Evolutionary conservation across 2,797 vertebrate genomes (phyloP), one percentile per base, ranked within the genome.

Genomic region (Pygocentrus nattereri): DNA sequence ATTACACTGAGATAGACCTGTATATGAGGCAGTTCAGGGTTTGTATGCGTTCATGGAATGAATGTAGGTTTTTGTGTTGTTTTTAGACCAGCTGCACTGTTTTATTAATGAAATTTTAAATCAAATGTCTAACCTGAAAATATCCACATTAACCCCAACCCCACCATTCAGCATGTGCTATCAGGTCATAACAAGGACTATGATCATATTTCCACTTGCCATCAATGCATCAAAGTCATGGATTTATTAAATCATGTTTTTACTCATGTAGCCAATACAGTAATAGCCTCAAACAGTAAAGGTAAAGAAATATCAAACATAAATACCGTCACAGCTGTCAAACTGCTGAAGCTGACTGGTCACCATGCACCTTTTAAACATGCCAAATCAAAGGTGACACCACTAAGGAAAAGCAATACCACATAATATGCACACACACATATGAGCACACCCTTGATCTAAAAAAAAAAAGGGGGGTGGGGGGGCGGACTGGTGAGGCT

Each of bases 321-420:
- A 16, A 78, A n/a, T 56, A 71, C 30, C 59, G 54, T 75, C 84
- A 82, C 54, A 79, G 58, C 68, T 79, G 78, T 54, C 30, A 41
- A 47, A 69, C 67, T 44, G 23, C 74, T 64, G 47, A 71, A 30
- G 47, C 23, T 67, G 49, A 70, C 16, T 82, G 74, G 67, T 72
- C 74, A 72, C n/a, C 16, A 30, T 30, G 52, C 34, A 64, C 56
- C 31, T 44, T 58, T 41, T 31, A 65, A 71, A 59, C 68, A 73
- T 56, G 38, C 49, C 50, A 65, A 58, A 82, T 74, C 61, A 73
- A 59, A 72, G 54, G 49, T 69, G 72, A 74, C 52, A 74, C 71
- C 31, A 58, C 52, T 13, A 59, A 44, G 34, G n/a, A 59, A 74
- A 38, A 16, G 19, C 19, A 44, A 47, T 6, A 78, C 58, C 15